Conservation (phyloP, 2,888 invertebrate species). For the Agrochola lychnidis region DNA sequence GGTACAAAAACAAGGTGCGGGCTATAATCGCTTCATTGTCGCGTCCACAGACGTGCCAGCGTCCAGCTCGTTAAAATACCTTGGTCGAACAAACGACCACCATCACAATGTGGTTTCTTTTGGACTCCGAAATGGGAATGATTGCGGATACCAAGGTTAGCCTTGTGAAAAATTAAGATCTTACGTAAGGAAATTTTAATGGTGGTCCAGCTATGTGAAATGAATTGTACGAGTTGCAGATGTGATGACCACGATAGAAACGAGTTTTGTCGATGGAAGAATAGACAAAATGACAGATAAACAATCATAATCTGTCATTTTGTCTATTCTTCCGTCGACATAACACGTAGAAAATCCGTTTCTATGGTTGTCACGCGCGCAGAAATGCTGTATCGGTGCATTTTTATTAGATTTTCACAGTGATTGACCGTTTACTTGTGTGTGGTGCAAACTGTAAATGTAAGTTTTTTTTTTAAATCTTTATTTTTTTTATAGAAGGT, state of each 20-base stretch:
- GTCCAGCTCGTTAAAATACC: slow-evolving; percentile 55
- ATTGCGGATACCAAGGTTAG: slow-evolving; percentile 31
- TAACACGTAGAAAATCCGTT: no score
- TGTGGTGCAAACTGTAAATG: no score
- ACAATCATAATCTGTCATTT: no score
- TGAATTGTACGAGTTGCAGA: slow-evolving; percentile 1
- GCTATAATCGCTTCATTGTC: slow-evolving; percentile 72
- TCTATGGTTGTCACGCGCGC: no score
- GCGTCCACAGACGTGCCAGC: slow-evolving; percentile 45
- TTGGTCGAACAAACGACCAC: slow-evolving; percentile 31
- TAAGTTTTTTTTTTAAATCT: no score
- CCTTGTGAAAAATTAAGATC: slow-evolving; percentile 51
- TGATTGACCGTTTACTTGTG: no score
- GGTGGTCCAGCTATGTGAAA: neutral
- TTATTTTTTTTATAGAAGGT: no score
- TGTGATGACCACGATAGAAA: neutral
- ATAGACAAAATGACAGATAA: no score
- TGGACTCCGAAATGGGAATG: slow-evolving; percentile 45
- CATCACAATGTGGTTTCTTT: slow-evolving; percentile 55
- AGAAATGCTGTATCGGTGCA: neutral
- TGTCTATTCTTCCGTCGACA: no score
- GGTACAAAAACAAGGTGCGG: slow-evolving; percentile 68
- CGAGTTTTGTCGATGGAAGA: no score
- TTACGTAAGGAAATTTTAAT: slow-evolving; percentile 30
- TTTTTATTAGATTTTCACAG: neutral